Evolutionary conservation across 1,140 invertebrate genomes (phyloP), one percentile per base, ranked within the genome.

Genomic region (Saccostrea cuccullata): DNA sequence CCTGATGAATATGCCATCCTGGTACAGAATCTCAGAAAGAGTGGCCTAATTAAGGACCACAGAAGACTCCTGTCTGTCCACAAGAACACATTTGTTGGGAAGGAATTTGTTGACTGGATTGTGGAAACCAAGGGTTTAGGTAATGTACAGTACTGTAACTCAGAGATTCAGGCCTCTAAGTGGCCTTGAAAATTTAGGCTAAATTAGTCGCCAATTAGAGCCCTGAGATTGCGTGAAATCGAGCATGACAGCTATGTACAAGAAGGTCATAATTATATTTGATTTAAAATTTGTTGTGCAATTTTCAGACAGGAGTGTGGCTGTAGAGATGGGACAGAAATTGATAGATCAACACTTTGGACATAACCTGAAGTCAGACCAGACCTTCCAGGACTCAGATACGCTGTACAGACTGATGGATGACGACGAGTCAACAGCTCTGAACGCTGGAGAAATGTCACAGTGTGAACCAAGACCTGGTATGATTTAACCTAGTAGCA

Each of bases 91-190:
- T 95, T 95, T 90, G 92, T 88, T 82, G 95, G 95, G 12, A 93
- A 93, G 84, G 94, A 94, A 13, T 95, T 95, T 91, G 93, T 95
- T 11, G 92, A 94, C 64, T 95, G 94, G 94, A 88, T 95, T 47
- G 94, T 95, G 56, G 92, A 93, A 82, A 93, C 91, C 20, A 95
- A 95, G 89, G 86, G 90, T 55, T 86, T 95, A 26, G 94, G 95
- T 95, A 89, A 90, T 90, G 60, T 60, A 55, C 26, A 15, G 82
- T 36, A 36, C 30, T 36, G 30, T 47, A 47, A 47, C 47, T 47
- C 47, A 47, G 47, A 47, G 47, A 47, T 47, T 36, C 30, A 36
- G 30, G 30, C 30, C 30, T 36, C 30, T 36, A 36, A 36, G 30
- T 36, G 30, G 30, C 30, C 30, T 36, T 36, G 30, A 36, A 36